A percentile compares a stretch with the other conserved stretches of the same genome.
These are phyloP conservation scores for Muntiacus muntjak DNA, from an alignment of 2,113 vertebrate species.

Conservation along the genomic window DNA sequence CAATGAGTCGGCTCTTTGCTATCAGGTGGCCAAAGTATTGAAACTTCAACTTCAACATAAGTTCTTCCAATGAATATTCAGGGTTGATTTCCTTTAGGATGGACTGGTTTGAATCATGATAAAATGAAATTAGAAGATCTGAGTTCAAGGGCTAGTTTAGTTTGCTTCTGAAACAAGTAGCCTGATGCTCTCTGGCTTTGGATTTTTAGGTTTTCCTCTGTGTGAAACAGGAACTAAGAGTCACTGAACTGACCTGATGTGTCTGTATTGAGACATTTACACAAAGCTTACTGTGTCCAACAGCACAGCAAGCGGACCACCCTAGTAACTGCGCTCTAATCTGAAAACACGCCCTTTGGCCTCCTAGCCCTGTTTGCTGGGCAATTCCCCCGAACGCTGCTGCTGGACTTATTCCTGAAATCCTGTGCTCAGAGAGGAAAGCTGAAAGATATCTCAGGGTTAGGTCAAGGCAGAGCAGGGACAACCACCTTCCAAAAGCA, in stretches of 20 bases:
- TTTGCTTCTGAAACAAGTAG: neutral
- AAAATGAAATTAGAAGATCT: neutral
- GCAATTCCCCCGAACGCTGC: neutral
- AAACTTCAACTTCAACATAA: neutral
- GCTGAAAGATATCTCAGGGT: neutral
- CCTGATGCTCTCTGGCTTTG: neutral
- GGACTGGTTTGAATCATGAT: neutral
- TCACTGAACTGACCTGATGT: fast-evolving
- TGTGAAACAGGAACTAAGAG: neutral
- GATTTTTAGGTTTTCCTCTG: neutral
- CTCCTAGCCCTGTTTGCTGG: neutral
- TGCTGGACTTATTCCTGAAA: neutral
- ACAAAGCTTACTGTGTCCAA: fast-evolving
- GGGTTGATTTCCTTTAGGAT: neutral
- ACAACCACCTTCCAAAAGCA: neutral
- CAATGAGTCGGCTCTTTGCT: neutral
- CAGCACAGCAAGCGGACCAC: neutral
- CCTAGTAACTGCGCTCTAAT: fast-evolving
- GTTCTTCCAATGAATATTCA: neutral
- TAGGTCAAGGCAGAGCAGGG: neutral
- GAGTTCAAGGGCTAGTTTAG: neutral
- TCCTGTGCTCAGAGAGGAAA: neutral
- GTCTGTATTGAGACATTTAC: neutral
- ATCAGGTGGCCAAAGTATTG: neutral
- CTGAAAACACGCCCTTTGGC: fast-evolving